A percentile compares a stretch with the other conserved stretches of the same genome.
phyloP scores from a whole-genome alignment of 1,140 invertebrate species.

The Gryon sp. region DNA sequence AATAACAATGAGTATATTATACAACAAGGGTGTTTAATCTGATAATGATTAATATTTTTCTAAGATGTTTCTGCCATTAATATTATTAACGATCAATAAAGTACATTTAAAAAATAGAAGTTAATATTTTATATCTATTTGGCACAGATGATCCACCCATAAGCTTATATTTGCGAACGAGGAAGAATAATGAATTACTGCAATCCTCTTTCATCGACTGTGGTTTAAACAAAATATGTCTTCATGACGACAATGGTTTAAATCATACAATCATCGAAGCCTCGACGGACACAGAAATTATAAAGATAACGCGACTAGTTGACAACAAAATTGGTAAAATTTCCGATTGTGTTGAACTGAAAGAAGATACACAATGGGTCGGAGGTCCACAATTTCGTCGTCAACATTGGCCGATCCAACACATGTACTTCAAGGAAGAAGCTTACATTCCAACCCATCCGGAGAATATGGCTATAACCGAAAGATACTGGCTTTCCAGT shows the following conservation, averaged over 20 bases:
- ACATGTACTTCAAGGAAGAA: slow-evolving; percentile 81
- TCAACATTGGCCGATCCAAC: slow-evolving; percentile 85
- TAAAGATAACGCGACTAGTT: slow-evolving; percentile 51
- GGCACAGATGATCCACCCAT: slow-evolving; percentile 13
- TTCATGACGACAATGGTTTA: slow-evolving; percentile 22
- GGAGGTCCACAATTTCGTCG: slow-evolving; percentile 82
- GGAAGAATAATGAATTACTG: not conserved
- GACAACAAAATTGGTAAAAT: slow-evolving; percentile 40
- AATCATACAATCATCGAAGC: slow-evolving; percentile 62
- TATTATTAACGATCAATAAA: no score
- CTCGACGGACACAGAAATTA: slow-evolving; percentile 29
- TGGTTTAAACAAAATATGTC: slow-evolving; percentile 48
- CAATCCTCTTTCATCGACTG: slow-evolving; percentile 29
- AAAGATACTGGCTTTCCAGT: slow-evolving; percentile 89
- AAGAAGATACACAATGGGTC: slow-evolving; percentile 79
- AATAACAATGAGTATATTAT: no score
- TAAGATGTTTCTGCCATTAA: no score
- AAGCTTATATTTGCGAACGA: slow-evolving; percentile 7
- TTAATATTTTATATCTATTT: not conserved
- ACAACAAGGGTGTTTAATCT: no score
- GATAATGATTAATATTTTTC: no score
- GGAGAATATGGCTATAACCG: slow-evolving; percentile 83
- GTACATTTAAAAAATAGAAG: no score
- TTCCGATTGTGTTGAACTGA: slow-evolving; percentile 67
- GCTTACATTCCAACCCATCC: slow-evolving; percentile 83